These are phyloP conservation scores for Drymonia ruficornis DNA, from an alignment of 2,888 invertebrate genomes.

Conservation along the genomic window DNA sequence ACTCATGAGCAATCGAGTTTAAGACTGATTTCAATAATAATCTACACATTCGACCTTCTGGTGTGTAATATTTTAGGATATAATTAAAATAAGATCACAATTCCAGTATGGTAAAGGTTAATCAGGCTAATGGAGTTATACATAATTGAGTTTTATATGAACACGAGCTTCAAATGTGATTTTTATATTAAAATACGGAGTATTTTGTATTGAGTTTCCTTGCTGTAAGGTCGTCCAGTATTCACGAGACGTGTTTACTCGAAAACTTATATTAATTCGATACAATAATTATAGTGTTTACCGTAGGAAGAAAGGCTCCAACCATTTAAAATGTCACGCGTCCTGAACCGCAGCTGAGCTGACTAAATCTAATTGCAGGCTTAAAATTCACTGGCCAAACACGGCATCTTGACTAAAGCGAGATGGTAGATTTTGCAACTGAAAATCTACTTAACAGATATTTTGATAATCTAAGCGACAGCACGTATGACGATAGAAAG, in stretches of 20 bases:
- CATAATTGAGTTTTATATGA: neutral
- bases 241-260: conserved; percentile 25
- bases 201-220: neutral
- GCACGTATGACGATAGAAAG: too few species aligned
- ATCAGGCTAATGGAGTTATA: neutral
- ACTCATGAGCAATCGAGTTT: conserved; percentile 35
- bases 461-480: too few species aligned
- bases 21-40: conserved; percentile 32
- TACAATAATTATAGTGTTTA: neutral
- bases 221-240: conserved; percentile 27
- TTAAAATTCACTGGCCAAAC: too few species aligned
- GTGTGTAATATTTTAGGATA: neutral
- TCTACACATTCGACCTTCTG: conserved; percentile 9
- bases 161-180: neutral
- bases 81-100: neutral
- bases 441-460: too few species aligned
- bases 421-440: too few species aligned
- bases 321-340: neutral
- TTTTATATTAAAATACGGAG: neutral
- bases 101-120: neutral
- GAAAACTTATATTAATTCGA: conserved; percentile 6
- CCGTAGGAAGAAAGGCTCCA: neutral
- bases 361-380: too few species aligned
- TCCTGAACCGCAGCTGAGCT: neutral
- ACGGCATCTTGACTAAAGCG: too few species aligned